These are phyloP conservation scores for Trypoxylon attenuatum DNA, from an alignment of 2,888 invertebrate genomes.

Conservation along the genomic window DNA sequence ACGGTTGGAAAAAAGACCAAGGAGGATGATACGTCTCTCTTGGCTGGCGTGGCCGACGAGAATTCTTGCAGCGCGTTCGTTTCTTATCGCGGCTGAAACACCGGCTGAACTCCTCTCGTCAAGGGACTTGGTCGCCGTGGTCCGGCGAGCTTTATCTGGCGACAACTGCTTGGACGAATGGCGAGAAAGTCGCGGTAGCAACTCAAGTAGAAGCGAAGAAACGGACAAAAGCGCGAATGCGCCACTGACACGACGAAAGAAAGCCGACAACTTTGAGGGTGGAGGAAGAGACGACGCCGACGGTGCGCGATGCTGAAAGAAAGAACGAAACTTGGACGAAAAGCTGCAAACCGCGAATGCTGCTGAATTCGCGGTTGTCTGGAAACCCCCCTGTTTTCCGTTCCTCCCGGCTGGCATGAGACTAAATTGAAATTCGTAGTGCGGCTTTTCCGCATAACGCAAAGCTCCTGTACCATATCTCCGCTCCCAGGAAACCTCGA, in stretches of 20 bases:
- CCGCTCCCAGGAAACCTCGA: too few relatives aligned
- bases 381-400: slow-evolving; percentile 1
- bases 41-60: slow-evolving; percentile 14
- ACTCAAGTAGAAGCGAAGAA: background rate
- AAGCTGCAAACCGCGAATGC: slow-evolving; percentile 6
- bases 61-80: slow-evolving; percentile 31
- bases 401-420: background rate
- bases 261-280: background rate
- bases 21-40: slow-evolving; percentile 12
- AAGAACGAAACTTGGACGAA: slow-evolving; percentile 10
- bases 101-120: slow-evolving; percentile 29
- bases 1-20: slow-evolving; percentile 2
- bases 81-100: slow-evolving; percentile 36
- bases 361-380: slow-evolving; percentile 26
- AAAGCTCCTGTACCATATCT: too few relatives aligned
- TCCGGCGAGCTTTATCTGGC: slow-evolving; percentile 49
- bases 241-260: slow-evolving; percentile 17
- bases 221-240: background rate
- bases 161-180: slow-evolving; percentile 37
- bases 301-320: too few relatives aligned
- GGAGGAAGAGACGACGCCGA: too few relatives aligned
- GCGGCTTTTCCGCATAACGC: too few relatives aligned
- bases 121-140: slow-evolving; percentile 26
- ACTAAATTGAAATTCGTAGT: background rate
- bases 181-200: slow-evolving; percentile 18